Evolutionary conservation across 2,888 invertebrate species (phyloP).

Genomic region (Drosophila macrospina): DNA sequence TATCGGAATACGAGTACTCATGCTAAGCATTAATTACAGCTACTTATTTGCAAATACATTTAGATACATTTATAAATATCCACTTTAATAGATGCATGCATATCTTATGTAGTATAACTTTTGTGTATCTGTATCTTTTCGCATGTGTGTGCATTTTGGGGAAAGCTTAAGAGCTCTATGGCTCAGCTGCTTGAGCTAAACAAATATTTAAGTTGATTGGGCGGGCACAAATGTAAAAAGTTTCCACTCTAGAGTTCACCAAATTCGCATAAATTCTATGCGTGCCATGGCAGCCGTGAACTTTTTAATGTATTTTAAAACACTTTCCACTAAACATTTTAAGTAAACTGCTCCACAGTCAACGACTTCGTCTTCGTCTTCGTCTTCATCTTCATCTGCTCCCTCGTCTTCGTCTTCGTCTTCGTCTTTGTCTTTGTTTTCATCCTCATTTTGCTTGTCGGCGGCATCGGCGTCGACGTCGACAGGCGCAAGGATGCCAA

Average conservation of each 20-base stretch:
- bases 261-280: slow-evolving; percentile 81
- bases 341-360: slow-evolving; percentile 70
- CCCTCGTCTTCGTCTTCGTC: slow-evolving; percentile 4
- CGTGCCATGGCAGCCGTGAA: slow-evolving; percentile 80
- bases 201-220: slow-evolving; percentile 80
- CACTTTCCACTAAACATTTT: slow-evolving; percentile 82
- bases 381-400: slow-evolving; percentile 11
- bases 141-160: slow-evolving; percentile 10
- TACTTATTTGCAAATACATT: slow-evolving; percentile 9
- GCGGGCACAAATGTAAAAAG: slow-evolving; percentile 76
- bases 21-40: slow-evolving; percentile 48
- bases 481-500: slow-evolving; percentile 60
- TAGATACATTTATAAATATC: background rate
- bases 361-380: slow-evolving; percentile 21
- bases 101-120: too few relatives aligned
- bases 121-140: background rate
- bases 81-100: background rate
- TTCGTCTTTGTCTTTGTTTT: background rate
- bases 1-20: background rate
- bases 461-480: slow-evolving; percentile 13
- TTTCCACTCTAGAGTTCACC: slow-evolving; percentile 78
- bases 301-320: slow-evolving; percentile 82
- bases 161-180: slow-evolving; percentile 51
- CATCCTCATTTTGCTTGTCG: slow-evolving; percentile 17
- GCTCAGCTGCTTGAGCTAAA: slow-evolving; percentile 65